Evolutionary conservation across 1,140 invertebrate genomes (phyloP).

Genomic region (Drosophila yakuba): DNA sequence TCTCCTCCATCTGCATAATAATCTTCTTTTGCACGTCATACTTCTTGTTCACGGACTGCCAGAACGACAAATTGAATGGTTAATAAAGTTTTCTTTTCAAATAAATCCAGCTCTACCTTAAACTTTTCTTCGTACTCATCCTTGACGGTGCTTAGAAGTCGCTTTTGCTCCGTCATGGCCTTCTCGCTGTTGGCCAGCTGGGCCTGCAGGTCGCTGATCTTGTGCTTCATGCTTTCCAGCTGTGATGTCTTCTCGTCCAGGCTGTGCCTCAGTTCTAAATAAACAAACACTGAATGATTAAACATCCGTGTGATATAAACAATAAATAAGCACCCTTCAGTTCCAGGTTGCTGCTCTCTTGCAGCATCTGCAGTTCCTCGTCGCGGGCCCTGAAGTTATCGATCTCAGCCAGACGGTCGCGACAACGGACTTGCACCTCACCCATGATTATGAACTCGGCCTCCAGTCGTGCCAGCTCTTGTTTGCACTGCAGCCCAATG

Average conservation of each 20-base stretch:
- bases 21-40: constrained; percentile 89
- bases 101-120: constrained; percentile 74
- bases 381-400: constrained; percentile 79
- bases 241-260: constrained; percentile 84
- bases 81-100: too few species aligned
- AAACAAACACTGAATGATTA: neutral
- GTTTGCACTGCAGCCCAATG: constrained; percentile 74
- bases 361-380: constrained; percentile 83
- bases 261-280: constrained; percentile 77
- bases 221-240: constrained; percentile 85
- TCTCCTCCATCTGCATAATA: constrained; percentile 88
- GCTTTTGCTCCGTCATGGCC: constrained; percentile 85
- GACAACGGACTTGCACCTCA: constrained; percentile 85
- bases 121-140: constrained; percentile 86
- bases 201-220: constrained; percentile 86
- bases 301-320: neutral
- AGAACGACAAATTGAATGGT: neutral
- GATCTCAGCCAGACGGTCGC: constrained; percentile 85
- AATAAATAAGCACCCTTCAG: constrained; percentile 68
- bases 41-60: constrained; percentile 89
- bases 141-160: constrained; percentile 85
- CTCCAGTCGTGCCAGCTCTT: constrained; percentile 76
- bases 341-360: constrained; percentile 85
- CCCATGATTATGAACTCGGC: constrained; percentile 82
- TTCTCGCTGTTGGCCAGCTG: constrained; percentile 85